Evolutionary conservation across 2,797 vertebrate species (phyloP), one percentile per base, ranked within the genome.

Genomic region (Liparis tanakae): DNA sequence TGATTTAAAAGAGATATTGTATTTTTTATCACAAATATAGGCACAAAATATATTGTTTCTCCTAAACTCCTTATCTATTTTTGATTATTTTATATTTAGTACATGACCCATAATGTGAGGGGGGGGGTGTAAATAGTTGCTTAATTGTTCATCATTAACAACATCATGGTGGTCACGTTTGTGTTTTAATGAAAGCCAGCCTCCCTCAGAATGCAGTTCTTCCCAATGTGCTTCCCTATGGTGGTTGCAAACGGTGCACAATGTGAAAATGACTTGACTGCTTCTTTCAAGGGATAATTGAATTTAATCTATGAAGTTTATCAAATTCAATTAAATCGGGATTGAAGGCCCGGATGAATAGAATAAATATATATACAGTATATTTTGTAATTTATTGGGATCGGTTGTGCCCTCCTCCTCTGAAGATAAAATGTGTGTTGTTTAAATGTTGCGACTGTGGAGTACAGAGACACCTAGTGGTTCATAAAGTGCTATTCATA

Each of bases 401-500:
- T 80, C 18, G 75, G 61, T 43, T 72, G 53, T 63, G 48, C 57
- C 53, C 78, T 22, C 22, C 46, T 73, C 36, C 34, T 73, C 74
- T 78, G 56, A 74, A 73, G 37, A 82, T 34, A 64, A 75, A 48
- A 33, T 75, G 39, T 62, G 59, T 67, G 44, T 70, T 4, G 53
- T 81, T 74, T 70, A 36, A 48, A 17, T 71, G 78, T 88, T 75
- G 70, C 74, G 83, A 55, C 69, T 80, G 82, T 85, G 87, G 89
- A 88, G 71, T 81, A 68, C 69, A 81, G 88, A 36, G 85, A 88
- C 89, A 85, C 87, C 88, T 90, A 87, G 86, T 90, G 89, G 83
- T 74, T 76, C 2, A 54, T 20, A n/a, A 67, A 57, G 61, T 73
- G 72, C 58, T 67, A 34, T 53, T 70, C 81, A 69, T 74, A 74